phyloP scores from a whole-genome alignment of 2,113 vertebrate species.

The Grantiella picta region DNA sequence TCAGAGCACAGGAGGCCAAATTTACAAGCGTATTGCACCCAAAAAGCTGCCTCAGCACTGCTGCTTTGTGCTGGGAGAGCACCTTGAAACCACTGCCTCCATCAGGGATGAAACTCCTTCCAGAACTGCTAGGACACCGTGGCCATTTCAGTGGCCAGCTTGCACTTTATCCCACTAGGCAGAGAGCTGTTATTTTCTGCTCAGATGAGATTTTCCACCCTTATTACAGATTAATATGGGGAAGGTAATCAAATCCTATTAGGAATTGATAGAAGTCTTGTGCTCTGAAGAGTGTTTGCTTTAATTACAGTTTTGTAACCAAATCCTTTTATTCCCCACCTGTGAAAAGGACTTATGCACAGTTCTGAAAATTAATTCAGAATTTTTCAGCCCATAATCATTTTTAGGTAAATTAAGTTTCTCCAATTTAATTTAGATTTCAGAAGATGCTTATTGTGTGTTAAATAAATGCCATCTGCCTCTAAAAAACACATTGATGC shows the following conservation, averaged over 20 bases:
- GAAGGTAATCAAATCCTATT: background rate
- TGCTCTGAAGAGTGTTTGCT: background rate
- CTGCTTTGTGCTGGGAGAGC: background rate
- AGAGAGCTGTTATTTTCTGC: background rate
- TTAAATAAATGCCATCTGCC: conserved; percentile 80
- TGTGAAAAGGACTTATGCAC: background rate
- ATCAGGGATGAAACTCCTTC: background rate
- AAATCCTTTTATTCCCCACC: background rate
- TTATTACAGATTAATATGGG: background rate
- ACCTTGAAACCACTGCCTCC: conserved; percentile 21
- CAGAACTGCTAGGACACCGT: background rate
- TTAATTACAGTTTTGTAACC: conserved; percentile 12
- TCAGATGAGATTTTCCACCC: conserved; percentile 1
- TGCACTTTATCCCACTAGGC: background rate
- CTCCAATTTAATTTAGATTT: conserved; percentile 76
- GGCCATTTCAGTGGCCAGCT: background rate
- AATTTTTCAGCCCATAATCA: conserved; percentile 44
- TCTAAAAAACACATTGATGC: conserved; percentile 65
- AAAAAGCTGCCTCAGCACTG: conserved; percentile 48
- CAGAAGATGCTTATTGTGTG: conserved; percentile 70
- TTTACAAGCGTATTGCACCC: conserved; percentile 21
- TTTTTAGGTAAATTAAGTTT: conserved; percentile 69
- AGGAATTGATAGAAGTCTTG: background rate
- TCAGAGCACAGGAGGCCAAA: background rate
- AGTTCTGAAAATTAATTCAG: conserved; percentile 14